Conservation (phyloP, 2,113 vertebrate genomes). For the Ceyx margarethae region DNA sequence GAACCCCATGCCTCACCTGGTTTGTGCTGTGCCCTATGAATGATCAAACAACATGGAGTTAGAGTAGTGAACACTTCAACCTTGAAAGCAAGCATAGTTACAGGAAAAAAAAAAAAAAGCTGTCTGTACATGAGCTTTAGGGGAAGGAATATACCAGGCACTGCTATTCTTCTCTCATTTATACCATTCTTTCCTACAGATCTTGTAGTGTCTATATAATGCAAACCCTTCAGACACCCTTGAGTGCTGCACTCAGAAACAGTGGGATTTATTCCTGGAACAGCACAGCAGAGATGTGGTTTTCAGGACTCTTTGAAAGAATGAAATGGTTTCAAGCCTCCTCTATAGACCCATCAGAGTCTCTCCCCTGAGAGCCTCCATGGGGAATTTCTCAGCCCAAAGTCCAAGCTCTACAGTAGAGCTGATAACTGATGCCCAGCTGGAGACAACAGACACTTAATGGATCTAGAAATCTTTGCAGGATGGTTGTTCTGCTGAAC, state of each 20-base stretch:
- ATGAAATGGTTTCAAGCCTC: not conserved
- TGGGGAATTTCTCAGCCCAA: not conserved
- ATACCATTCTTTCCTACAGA: not conserved
- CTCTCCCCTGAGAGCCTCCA: not conserved
- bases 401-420: not conserved
- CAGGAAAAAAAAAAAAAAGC: not conserved
- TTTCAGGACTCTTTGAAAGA: conserved; percentile 2
- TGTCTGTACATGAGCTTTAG: not conserved
- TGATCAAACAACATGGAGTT: not conserved
- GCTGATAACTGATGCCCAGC: not conserved
- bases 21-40: conserved; percentile 68
- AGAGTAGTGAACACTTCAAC: not conserved
- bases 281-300: not conserved
- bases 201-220: not conserved
- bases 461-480: not conserved
- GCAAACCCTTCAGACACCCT: not conserved
- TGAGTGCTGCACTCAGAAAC: not conserved
- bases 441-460: not conserved
- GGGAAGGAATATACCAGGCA: not conserved
- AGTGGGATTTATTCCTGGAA: not conserved
- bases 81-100: not conserved
- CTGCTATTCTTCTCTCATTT: not conserved
- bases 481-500: not conserved
- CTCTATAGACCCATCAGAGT: not conserved
- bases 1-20: conserved; percentile 69